These are phyloP conservation scores for Galagoides demidoff DNA, from an alignment of 2,797 vertebrate species.

Conservation along the genomic window DNA sequence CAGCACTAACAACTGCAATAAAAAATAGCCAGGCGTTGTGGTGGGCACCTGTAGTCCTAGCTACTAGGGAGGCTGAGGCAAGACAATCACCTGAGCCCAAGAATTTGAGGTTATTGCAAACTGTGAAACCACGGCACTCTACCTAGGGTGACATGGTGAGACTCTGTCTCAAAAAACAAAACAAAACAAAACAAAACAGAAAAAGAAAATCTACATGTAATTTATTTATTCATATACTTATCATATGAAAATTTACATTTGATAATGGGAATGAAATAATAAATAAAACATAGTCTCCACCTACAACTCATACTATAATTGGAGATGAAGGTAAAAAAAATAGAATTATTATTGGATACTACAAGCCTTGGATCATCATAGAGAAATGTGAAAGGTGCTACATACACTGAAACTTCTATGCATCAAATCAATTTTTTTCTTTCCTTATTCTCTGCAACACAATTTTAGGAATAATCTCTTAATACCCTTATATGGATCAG, in stretches of 20 bases:
- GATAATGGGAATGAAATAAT: neutral
- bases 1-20: too few relatives aligned
- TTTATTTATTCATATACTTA: neutral
- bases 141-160: too few relatives aligned
- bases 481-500: neutral
- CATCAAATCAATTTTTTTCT: neutral
- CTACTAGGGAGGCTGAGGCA: too few relatives aligned
- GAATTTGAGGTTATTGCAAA: too few relatives aligned
- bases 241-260: conserved; percentile 25
- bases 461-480: neutral
- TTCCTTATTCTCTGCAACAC: neutral
- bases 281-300: neutral
- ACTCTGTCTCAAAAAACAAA: too few relatives aligned
- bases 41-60: too few relatives aligned
- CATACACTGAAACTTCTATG: neutral
- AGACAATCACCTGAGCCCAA: too few relatives aligned
- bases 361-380: conserved; percentile 6
- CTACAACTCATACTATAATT: neutral
- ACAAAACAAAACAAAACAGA: too few relatives aligned
- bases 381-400: neutral
- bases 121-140: too few relatives aligned
- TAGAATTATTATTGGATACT: conserved; percentile 13
- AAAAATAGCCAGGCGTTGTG: too few relatives aligned
- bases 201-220: too few relatives aligned
- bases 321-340: conserved; percentile 10